Percentiles rank a stretch among this genome's conserved stretches.
Conservation (phyloP, 1,140 invertebrate species). For the Procambarus clarkii region DNA sequence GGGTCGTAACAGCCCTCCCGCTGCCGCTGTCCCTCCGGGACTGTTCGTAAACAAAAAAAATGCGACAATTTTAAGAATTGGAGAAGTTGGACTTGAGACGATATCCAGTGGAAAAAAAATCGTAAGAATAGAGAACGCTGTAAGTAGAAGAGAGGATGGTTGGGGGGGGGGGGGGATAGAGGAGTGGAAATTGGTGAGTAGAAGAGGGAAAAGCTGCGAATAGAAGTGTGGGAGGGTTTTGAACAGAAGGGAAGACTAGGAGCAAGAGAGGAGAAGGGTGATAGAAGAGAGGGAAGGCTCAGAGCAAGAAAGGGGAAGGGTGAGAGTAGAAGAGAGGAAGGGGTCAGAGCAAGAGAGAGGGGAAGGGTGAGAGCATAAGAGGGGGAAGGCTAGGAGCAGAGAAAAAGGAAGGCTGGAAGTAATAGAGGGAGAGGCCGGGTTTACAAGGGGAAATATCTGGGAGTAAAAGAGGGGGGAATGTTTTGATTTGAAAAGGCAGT, state of each 20-base stretch:
- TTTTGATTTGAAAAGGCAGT: too few species aligned
- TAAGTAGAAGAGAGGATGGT: not conserved
- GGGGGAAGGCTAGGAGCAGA: not conserved
- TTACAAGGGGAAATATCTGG: too few species aligned
- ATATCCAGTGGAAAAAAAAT: not conserved
- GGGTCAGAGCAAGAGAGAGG: not conserved
- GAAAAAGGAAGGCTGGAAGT: not conserved
- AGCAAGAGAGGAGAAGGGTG: too few species aligned
- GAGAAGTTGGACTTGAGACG: not conserved
- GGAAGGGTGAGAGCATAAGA: too few species aligned
- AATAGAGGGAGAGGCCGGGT: too few species aligned
- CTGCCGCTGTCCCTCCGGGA: not conserved
- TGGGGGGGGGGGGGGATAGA: not conserved
- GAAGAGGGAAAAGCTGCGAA: not conserved
- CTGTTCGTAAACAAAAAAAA: not conserved
- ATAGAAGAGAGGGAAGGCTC: too few species aligned
- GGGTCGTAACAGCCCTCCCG: not conserved
- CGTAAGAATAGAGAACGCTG: not conserved
- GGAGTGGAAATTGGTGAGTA: not conserved
- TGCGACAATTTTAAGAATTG: not conserved
- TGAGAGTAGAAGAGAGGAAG: not conserved
- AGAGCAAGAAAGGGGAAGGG: too few species aligned
- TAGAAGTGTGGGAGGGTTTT: too few species aligned
- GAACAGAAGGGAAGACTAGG: too few species aligned
- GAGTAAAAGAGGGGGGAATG: too few species aligned